phyloP scores from a whole-genome alignment of 2,888 invertebrate species.

The Hypolimnas misippus region DNA sequence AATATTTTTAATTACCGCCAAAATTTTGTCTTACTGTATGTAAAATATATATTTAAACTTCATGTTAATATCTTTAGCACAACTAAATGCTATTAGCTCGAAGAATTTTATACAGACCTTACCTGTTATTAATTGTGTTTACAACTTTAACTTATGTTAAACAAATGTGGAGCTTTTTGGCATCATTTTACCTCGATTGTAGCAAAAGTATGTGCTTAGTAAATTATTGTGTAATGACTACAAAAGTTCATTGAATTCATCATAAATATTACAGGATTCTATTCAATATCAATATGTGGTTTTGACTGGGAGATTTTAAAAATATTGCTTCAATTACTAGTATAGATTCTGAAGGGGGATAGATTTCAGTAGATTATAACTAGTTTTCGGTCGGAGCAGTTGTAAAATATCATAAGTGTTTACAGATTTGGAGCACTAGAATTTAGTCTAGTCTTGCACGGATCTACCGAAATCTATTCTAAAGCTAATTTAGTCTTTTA shows the following conservation, averaged over 20 bases:
- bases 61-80: background rate
- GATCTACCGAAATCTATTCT: constrained; percentile 58
- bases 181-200: no score
- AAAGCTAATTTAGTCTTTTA: constrained; percentile 55
- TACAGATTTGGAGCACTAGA: constrained; percentile 17
- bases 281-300: constrained; percentile 10
- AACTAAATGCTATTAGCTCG: no score
- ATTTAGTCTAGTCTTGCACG: constrained; percentile 39
- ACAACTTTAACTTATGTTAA: no score
- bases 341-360: constrained; percentile 43
- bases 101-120: no score
- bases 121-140: no score
- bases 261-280: background rate
- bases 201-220: no score
- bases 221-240: no score
- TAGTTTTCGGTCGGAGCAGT: constrained; percentile 41
- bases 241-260: background rate
- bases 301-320: constrained; percentile 44
- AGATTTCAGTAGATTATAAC: constrained; percentile 56
- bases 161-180: no score
- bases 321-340: constrained; percentile 78
- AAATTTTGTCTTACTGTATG: no score
- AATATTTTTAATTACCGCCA: background rate
- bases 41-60: background rate
- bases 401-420: constrained; percentile 6